A percentile compares a stretch with the other conserved stretches of the same genome.
These are phyloP conservation scores for Varanus komodoensis DNA, from an alignment of 2,113 vertebrate genomes.

Conservation along the genomic window DNA sequence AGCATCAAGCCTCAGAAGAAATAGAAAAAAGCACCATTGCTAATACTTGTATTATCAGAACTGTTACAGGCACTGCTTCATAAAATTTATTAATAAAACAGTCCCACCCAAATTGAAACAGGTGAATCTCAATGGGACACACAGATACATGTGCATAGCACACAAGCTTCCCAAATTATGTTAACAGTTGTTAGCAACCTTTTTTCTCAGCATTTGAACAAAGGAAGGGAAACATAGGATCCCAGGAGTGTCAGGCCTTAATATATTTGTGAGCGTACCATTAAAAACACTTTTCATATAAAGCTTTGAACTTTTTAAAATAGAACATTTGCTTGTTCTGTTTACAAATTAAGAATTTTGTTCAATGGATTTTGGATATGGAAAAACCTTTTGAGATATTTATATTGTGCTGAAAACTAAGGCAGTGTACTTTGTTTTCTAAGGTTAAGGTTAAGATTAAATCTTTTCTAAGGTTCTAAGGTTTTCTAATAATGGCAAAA, in stretches of 20 bases:
- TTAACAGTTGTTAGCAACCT: not conserved
- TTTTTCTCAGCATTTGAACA: not conserved
- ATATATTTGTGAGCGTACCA: not conserved
- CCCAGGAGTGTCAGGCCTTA: not conserved
- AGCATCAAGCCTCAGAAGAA: not conserved
- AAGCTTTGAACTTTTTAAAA: not conserved
- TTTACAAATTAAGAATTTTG: not conserved
- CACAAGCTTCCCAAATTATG: not conserved
- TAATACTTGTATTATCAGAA: not conserved
- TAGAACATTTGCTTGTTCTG: not conserved
- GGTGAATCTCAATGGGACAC: too few relatives aligned
- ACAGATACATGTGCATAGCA: not conserved
- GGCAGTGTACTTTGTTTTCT: not conserved
- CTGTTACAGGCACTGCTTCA: not conserved
- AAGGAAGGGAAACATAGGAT: not conserved
- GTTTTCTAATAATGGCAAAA: not conserved
- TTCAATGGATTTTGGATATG: not conserved
- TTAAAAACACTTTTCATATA: not conserved
- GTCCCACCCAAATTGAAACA: not conserved
- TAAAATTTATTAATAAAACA: not conserved
- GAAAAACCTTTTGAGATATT: not conserved
- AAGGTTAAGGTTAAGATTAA: too few relatives aligned
- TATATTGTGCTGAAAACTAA: not conserved
- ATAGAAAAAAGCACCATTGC: not conserved
- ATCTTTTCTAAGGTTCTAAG: too few relatives aligned